Percentiles rank a stretch among this genome's conserved stretches.
Evolutionary conservation across 2,888 invertebrate genomes (phyloP).

Genomic region (Sphinx pinastri): DNA sequence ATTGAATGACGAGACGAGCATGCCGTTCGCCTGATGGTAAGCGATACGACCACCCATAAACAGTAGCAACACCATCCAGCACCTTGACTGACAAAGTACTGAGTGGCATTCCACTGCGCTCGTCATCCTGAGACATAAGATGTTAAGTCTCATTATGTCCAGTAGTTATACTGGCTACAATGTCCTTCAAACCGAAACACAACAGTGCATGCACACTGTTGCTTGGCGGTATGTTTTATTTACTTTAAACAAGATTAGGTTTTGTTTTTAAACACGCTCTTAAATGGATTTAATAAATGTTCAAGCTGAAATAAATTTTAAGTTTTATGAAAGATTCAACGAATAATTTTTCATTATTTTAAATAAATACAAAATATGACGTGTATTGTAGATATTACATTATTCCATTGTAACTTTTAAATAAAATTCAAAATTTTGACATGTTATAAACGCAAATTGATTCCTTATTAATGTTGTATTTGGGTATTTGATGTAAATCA

Average conservation of each 20-base stretch:
- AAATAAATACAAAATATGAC: neutral
- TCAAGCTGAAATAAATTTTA: neutral
- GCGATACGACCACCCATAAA: too few relatives aligned
- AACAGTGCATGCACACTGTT: too few relatives aligned
- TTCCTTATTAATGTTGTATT: conserved; percentile 27
- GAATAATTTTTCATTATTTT: conserved; percentile 11
- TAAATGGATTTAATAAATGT: neutral
- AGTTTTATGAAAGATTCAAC: neutral
- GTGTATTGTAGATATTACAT: conserved; percentile 31
- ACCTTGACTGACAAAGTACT: too few relatives aligned
- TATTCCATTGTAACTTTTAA: conserved; percentile 33
- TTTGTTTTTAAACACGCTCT: neutral
- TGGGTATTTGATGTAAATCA: conserved; percentile 31
- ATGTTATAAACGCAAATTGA: conserved; percentile 5
- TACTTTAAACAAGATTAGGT: neutral
- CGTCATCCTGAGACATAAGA: too few relatives aligned
- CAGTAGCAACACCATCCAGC: too few relatives aligned
- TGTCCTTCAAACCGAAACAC: too few relatives aligned
- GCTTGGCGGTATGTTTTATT: neutral
- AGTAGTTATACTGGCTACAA: too few relatives aligned
- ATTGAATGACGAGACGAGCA: too few relatives aligned
- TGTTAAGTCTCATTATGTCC: too few relatives aligned
- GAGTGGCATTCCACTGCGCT: too few relatives aligned
- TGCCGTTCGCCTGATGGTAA: too few relatives aligned
- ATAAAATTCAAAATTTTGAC: conserved; percentile 10